A percentile compares a stretch with the other conserved stretches of the same genome.
Evolutionary conservation across 2,113 vertebrate genomes (phyloP).

Genomic region (Nothoprocta pentlandii): DNA sequence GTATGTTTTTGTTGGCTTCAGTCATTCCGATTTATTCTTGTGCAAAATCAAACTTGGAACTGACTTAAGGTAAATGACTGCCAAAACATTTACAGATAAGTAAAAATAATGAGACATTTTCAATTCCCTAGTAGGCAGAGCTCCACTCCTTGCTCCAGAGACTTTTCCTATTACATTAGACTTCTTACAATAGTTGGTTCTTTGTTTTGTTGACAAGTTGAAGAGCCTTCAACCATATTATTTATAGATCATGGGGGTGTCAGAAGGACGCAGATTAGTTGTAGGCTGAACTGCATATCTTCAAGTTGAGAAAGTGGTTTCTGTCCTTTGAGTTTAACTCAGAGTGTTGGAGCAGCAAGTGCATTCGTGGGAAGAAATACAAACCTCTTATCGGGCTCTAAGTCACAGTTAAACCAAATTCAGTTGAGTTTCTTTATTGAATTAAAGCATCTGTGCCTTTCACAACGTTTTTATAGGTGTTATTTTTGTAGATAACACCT

Average conservation of each 20-base stretch:
- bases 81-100: background rate
- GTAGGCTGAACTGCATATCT: background rate
- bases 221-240: background rate
- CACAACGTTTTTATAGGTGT: background rate
- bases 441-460: background rate
- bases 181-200: background rate
- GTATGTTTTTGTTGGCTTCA: background rate
- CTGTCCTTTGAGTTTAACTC: background rate
- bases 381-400: background rate
- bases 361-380: background rate
- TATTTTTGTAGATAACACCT: background rate
- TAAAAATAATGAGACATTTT: background rate
- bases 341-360: background rate
- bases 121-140: background rate
- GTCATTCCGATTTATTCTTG: background rate
- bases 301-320: background rate
- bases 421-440: background rate
- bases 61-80: background rate
- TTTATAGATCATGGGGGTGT: background rate
- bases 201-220: accelerated
- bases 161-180: accelerated
- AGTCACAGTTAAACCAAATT: background rate
- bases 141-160: background rate
- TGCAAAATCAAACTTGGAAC: background rate
- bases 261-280: background rate